Base-by-base conservation (phyloP, 2,113 vertebrate genomes). In the Podarcis raffonei region DNA sequence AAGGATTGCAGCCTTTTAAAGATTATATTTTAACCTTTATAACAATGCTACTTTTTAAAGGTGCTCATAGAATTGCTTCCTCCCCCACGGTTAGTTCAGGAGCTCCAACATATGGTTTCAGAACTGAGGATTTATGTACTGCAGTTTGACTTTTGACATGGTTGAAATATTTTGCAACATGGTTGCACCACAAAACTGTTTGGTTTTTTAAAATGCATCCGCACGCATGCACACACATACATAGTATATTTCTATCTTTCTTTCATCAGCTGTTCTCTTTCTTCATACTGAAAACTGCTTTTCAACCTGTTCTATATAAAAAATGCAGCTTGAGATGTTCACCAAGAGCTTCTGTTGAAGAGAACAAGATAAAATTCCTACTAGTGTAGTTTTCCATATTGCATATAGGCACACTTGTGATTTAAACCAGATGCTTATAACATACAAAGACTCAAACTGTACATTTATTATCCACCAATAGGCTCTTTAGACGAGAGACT, bases 401-500 rank as follows among this genome's bases (percentile, higher is more conserved):
- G 30, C 25, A 25, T 37, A 11, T 85, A 84, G 53, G 83, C 83
- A 87, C 2, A 85, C 68, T 23, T 11, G 6, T 35, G 30, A 30
- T 87, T 90, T 72, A 90, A 71, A 92, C 86, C 78, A 76, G 86
- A 83, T 93, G 3, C 91, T 84, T 91, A 78, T 37, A 92, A 27
- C 81, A 85, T 72, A 32, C 90, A 57, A 30, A 94, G 76, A 3
- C 92, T 88, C 25, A 89, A 88, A 23, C 82, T 96, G 90, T 90
- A 95, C 2, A 88, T 89, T 27, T 97, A 75, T 94, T 95, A 93
- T 96, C 96, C 95, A 90, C 93, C 95, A 87, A 93, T 94, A 98
- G 97, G 96, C 90, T 96, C 96, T 92, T 96, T 96, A 95, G 97
- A 97, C 93, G 96, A 97, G 83, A 97, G 96, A 91, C 97, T 97